Evolutionary conservation across 2,113 vertebrate genomes (phyloP).

Genomic region (Cyprinodon tularosa): DNA sequence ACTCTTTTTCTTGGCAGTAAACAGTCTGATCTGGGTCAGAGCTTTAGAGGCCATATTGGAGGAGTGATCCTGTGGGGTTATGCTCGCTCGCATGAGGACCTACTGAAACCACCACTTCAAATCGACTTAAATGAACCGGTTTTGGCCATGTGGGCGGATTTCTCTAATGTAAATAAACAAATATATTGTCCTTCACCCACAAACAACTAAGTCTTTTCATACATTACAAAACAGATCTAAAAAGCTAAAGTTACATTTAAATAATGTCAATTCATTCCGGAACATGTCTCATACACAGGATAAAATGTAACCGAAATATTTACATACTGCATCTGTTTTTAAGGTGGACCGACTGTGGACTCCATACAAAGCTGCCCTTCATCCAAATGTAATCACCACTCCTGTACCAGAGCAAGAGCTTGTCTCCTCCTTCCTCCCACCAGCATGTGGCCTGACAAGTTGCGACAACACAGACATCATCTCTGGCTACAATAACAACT

Average conservation of each 20-base stretch:
- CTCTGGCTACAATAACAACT: constrained; percentile 86
- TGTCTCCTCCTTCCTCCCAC: constrained; percentile 81
- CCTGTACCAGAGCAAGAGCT: constrained; percentile 72
- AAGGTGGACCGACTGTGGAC: constrained; percentile 81
- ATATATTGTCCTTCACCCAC: background rate
- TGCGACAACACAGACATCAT: constrained; percentile 92
- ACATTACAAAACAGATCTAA: background rate
- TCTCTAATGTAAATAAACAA: constrained; percentile 65
- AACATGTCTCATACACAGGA: background rate
- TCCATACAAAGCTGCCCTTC: constrained; percentile 79
- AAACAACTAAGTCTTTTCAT: background rate
- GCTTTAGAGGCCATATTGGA: constrained; percentile 88
- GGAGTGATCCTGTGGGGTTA: constrained; percentile 83
- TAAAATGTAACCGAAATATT: background rate
- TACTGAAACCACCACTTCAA: constrained; percentile 76
- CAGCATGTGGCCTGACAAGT: constrained; percentile 86
- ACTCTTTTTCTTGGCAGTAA: constrained; percentile 89
- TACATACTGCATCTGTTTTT: constrained; percentile 10
- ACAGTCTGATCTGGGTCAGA: constrained; percentile 77
- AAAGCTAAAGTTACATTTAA: background rate
- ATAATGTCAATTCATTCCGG: background rate
- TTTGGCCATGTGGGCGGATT: constrained; percentile 76
- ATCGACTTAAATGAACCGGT: constrained; percentile 17
- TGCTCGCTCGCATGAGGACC: constrained; percentile 76
- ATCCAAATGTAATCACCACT: constrained; percentile 79